A percentile compares a stretch with the other conserved stretches of the same genome.
phyloP scores from a whole-genome alignment of 2,797 vertebrate species.

The Calcarius lapponicus region DNA sequence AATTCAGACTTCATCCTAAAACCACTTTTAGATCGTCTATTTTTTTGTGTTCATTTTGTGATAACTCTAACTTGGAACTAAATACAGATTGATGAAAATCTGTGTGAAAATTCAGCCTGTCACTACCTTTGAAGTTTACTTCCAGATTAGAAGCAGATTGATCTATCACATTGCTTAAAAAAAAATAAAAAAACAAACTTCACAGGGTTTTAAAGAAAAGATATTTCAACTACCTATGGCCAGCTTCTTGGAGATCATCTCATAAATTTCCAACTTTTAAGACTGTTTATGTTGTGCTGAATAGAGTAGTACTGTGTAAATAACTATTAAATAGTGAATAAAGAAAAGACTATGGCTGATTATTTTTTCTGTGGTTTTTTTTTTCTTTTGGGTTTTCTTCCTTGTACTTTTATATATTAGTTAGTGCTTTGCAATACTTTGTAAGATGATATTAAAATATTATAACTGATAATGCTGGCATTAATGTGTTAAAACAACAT shows the following conservation, averaged over 20 bases:
- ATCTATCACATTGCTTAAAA: not conserved
- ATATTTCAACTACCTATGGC: not conserved
- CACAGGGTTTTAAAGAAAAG: not conserved
- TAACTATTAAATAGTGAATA: not conserved
- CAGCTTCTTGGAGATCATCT: not conserved
- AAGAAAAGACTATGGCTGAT: not conserved
- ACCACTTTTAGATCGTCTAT: rapidly evolving
- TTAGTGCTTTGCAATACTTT: not conserved
- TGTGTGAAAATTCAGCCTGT: not conserved
- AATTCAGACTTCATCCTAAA: not conserved
- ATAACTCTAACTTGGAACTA: not conserved
- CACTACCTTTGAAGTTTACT: not conserved
- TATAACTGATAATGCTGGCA: not conserved
- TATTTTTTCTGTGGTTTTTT: not conserved
- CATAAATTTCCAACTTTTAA: not conserved
- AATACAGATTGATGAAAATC: not conserved
- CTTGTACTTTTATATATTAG: not conserved
- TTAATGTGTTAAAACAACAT: not conserved
- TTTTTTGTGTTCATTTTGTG: not conserved
- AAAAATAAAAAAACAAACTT: not conserved
- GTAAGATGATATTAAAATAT: not conserved
- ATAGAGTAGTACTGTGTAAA: not conserved
- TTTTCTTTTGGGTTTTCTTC: not conserved
- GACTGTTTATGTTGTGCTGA: not conserved
- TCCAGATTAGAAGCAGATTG: not conserved